Base-by-base conservation (phyloP, 2,113 vertebrate genomes). In the Phasianus colchicus region DNA sequence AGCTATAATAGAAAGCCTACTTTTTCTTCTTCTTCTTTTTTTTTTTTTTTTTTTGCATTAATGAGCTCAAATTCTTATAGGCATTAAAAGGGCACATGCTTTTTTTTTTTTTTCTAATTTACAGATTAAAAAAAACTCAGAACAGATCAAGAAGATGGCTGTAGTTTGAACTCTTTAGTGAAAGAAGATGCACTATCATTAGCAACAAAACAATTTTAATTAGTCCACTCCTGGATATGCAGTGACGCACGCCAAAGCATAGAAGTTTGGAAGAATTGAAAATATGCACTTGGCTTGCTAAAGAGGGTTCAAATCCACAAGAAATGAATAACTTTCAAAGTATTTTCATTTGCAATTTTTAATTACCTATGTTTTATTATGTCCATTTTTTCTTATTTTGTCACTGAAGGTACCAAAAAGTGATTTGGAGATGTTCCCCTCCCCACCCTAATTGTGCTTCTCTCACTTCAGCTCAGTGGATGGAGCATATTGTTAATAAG, bases 81-180 rank as follows among this genome's bases (percentile, higher is more conserved):
- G 80, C 93, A 94, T 95, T 95, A 93, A 91, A 94, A 94, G 90
- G 89, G 92, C 90, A 93, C 89, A 86, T 81, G 91, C 89, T 96
- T 86, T 93, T 94, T 76, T 38, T 38, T 38, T 38, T 86, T 86
- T 93, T 40, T 29, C 90, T 86, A 95, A 97, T 96, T 94, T 95
- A 91, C 89, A 90, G 93, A 92, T 88, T 92, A 71, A 88, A 95
- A 95, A 38, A 93, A 91, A 88, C 90, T 91, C 54, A 30, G 48
- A 81, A 80, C 38, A 93, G 91, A 96, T 95, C 93, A 95, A 96
- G 94, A 86, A 42, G 52, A 91, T 90, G 86, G 70, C 83, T 92
- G 73, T 27, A 91, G 83, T 63, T 72, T 88, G 90, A 96, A 93
- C 83, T 70, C 70, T 86, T 69, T 40, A 82, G 69, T 79, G 36